phyloP scores from a whole-genome alignment of 2,113 vertebrate genomes.

The Arvicanthis niloticus region DNA sequence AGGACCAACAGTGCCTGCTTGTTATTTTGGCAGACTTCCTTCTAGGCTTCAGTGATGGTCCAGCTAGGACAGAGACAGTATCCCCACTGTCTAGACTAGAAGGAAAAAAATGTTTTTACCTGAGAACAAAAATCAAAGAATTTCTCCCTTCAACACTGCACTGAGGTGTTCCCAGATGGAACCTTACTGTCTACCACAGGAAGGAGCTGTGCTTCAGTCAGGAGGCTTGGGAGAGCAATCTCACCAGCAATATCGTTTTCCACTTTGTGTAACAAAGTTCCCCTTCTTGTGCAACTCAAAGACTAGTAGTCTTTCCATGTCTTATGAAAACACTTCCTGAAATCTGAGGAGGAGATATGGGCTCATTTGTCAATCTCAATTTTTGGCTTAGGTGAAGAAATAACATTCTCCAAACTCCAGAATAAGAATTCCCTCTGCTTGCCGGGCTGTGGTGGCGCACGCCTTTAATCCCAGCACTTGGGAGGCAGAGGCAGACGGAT shows the following conservation, averaged over 20 bases:
- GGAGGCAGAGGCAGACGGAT: too few relatives aligned
- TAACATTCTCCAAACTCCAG: background rate
- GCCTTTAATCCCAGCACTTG: too few relatives aligned
- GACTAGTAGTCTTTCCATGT: too few relatives aligned
- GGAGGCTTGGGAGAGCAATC: background rate
- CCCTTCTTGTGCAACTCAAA: conserved; percentile 13
- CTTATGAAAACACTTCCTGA: background rate
- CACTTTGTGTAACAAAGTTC: background rate
- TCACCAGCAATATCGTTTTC: background rate
- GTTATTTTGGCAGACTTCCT: background rate
- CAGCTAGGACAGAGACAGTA: background rate
- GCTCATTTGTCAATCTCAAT: background rate
- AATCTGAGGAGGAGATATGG: background rate
- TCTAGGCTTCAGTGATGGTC: background rate
- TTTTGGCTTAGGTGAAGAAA: background rate
- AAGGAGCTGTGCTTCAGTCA: background rate
- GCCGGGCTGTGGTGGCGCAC: too few relatives aligned
- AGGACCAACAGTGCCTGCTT: background rate
- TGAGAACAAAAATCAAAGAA: background rate
- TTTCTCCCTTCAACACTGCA: background rate
- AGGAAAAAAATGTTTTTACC: background rate
- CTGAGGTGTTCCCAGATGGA: background rate
- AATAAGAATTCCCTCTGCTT: background rate
- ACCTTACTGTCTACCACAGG: background rate
- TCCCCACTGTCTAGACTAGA: background rate